phyloP scores from a whole-genome alignment of 2,888 invertebrate genomes.

The Patella pellucida region DNA sequence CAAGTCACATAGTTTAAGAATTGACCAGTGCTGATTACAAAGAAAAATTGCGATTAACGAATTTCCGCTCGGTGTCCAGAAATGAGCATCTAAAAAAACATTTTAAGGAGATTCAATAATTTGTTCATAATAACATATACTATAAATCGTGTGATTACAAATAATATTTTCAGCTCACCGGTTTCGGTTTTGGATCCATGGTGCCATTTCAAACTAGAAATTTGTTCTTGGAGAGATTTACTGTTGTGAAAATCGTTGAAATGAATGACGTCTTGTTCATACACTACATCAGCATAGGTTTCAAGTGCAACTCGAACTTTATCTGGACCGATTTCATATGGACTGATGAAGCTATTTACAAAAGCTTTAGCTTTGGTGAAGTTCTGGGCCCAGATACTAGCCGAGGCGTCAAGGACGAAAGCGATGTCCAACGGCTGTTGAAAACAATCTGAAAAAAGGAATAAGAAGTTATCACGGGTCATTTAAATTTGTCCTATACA shows the following conservation, averaged over 20 bases:
- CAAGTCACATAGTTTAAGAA: too few species aligned
- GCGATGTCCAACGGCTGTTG: conserved; percentile 33
- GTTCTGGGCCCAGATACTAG: conserved; percentile 37
- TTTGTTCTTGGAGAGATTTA: not conserved
- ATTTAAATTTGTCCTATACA: too few species aligned
- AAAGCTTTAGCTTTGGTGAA: conserved; percentile 37
- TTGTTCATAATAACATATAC: not conserved
- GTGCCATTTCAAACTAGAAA: not conserved
- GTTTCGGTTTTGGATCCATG: not conserved
- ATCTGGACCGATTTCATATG: conserved; percentile 31
- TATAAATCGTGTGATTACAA: too few species aligned
- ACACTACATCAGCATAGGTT: not conserved
- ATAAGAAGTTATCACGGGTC: too few species aligned
- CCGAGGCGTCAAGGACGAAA: conserved; percentile 32
- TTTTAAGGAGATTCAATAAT: too few species aligned
- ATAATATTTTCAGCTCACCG: not conserved
- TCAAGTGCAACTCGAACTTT: conserved; percentile 20
- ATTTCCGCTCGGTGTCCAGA: too few species aligned
- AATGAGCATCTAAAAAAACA: too few species aligned
- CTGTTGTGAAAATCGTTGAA: not conserved
- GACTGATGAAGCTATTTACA: conserved; percentile 31
- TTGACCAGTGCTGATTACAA: too few species aligned
- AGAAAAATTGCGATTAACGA: too few species aligned
- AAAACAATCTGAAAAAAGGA: conserved; percentile 15
- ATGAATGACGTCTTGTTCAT: not conserved